Conservation (phyloP, 2,888 invertebrate genomes). For the Parnassius apollo region DNA sequence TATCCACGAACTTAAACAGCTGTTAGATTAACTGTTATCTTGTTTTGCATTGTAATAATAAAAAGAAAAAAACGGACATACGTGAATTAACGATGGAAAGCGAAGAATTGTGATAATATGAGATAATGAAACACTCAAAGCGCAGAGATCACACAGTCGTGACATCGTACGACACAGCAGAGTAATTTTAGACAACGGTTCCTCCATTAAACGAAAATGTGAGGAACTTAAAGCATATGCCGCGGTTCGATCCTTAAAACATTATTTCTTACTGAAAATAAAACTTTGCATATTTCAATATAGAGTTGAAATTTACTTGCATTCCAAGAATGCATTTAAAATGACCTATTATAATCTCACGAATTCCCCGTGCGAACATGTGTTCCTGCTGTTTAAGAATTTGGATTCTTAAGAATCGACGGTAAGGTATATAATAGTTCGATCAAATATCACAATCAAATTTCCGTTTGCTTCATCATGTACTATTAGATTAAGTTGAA, state of each 20-base stretch:
- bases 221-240: constrained; percentile 26
- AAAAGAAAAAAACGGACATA: too few species aligned
- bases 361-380: constrained; percentile 49
- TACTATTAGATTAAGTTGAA: constrained; percentile 24
- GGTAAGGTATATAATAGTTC: constrained; percentile 22
- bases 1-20: too few species aligned
- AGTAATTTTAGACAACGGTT: constrained; percentile 28
- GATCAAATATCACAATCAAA: constrained; percentile 12
- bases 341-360: constrained; percentile 42
- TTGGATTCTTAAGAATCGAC: constrained; percentile 27
- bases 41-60: too few species aligned
- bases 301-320: constrained; percentile 36
- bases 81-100: neutral
- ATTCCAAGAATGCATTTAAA: constrained; percentile 28
- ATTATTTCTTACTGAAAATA: neutral
- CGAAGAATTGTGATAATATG: constrained; percentile 11
- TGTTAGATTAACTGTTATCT: too few species aligned
- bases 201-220: constrained; percentile 27
- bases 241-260: constrained; percentile 15
- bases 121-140: constrained; percentile 21
- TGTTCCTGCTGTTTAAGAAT: constrained; percentile 33
- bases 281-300: neutral
- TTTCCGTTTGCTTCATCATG: constrained; percentile 17
- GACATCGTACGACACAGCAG: constrained; percentile 22
- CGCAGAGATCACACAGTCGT: constrained; percentile 20